Evolutionary conservation across 2,797 vertebrate species (phyloP).

Genomic region (Myotis findleyi): DNA sequence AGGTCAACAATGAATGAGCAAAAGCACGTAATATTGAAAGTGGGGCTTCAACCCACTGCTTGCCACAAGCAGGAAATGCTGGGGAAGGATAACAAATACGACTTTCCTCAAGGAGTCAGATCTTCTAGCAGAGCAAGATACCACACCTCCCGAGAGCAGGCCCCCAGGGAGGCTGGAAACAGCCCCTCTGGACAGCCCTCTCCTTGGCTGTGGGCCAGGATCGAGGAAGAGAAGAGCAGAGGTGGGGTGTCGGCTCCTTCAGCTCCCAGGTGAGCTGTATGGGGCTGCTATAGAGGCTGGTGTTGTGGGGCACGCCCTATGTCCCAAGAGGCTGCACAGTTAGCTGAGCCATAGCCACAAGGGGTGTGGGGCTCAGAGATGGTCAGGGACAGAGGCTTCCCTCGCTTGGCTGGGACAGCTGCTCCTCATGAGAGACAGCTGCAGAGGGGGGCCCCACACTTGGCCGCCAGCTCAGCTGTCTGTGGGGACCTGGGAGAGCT

Average conservation of each 20-base stretch:
- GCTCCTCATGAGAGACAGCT: conserved; percentile 51
- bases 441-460: neutral
- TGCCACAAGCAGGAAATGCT: neutral
- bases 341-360: neutral
- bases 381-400: neutral
- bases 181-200: neutral
- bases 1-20: neutral
- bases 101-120: rapidly evolving
- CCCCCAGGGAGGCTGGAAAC: neutral
- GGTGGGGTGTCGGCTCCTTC: neutral
- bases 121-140: neutral
- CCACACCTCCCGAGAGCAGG: neutral
- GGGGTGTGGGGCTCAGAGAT: neutral
- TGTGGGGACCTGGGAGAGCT: neutral
- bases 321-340: rapidly evolving
- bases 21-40: neutral
- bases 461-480: neutral
- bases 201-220: neutral
- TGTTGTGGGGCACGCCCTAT: rapidly evolving
- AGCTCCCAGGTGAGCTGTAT: neutral
- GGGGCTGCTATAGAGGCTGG: neutral
- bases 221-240: neutral
- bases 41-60: neutral
- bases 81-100: neutral
- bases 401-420: neutral